phyloP scores from a whole-genome alignment of 2,888 invertebrate genomes.

The Lasioglossum lativentre region DNA sequence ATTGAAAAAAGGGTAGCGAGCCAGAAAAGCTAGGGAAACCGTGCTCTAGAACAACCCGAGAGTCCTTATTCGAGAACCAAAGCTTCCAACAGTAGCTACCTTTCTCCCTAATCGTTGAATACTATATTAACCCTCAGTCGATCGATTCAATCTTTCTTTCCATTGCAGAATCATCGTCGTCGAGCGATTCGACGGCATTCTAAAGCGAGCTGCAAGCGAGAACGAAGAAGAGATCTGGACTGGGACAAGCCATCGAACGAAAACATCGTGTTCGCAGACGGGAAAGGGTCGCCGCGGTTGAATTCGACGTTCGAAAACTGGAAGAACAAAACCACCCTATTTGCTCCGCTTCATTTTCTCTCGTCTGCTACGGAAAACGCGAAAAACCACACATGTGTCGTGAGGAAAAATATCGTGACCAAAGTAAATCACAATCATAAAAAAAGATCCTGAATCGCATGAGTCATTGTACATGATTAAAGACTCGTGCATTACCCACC shows the following conservation, averaged over 20 bases:
- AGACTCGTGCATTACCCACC: too few species aligned
- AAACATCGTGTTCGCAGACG: conserved; percentile 36
- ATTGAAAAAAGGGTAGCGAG: background rate
- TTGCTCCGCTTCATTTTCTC: conserved; percentile 5
- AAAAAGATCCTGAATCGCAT: background rate
- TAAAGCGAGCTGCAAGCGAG: conserved; percentile 33
- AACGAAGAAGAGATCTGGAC: conserved; percentile 21
- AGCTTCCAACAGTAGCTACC: background rate
- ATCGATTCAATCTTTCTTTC: conserved; percentile 36
- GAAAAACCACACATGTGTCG: background rate
- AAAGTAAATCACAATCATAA: background rate
- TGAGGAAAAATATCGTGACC: conserved; percentile 36
- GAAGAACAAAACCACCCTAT: conserved; percentile 15
- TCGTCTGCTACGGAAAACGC: conserved; percentile 23
- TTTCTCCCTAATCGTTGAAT: background rate
- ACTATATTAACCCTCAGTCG: background rate
- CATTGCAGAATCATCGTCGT: conserved; percentile 43
- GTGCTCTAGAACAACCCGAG: background rate
- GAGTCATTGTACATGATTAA: too few species aligned
- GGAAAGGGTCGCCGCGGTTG: conserved; percentile 21
- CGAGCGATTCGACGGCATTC: conserved; percentile 44
- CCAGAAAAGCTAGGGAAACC: background rate
- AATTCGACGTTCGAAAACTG: conserved; percentile 44
- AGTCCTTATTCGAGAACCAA: background rate
- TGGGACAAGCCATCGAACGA: conserved; percentile 26